Percentiles rank a stretch among this genome's conserved stretches.
Conservation (phyloP, 1,140 invertebrate genomes). For the Tetraneura akinire region DNA sequence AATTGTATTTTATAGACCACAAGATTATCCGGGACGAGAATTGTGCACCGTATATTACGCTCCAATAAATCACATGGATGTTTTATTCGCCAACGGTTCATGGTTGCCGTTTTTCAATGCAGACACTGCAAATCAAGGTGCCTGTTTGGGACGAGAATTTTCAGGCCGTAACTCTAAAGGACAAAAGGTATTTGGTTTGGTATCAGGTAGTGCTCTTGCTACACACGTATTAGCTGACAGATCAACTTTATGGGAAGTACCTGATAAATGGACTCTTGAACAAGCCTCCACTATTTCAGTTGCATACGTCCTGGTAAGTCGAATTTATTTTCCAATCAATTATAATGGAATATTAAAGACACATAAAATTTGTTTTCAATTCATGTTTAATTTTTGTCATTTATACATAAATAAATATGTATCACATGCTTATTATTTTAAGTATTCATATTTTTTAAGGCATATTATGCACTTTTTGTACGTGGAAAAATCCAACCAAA, state of each 20-base stretch:
- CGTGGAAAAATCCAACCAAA: conserved; percentile 80
- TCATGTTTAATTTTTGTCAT: too few species aligned
- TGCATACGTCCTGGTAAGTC: conserved; percentile 77
- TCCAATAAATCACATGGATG: conserved; percentile 92
- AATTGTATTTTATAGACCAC: not conserved
- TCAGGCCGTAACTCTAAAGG: conserved; percentile 78
- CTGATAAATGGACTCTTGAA: conserved; percentile 83
- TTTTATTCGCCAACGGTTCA: conserved; percentile 96
- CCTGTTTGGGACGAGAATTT: conserved; percentile 85
- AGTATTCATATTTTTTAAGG: conserved; percentile 58
- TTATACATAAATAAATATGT: too few species aligned
- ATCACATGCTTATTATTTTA: too few species aligned
- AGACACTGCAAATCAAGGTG: conserved; percentile 77
- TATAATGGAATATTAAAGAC: too few species aligned
- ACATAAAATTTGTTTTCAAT: too few species aligned
- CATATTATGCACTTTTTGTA: conserved; percentile 87
- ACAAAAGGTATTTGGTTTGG: conserved; percentile 87
- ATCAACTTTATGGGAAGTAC: conserved; percentile 87
- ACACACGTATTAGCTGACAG: conserved; percentile 84
- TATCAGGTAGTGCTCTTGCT: conserved; percentile 83
- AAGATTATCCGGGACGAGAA: conserved; percentile 58
- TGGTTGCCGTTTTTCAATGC: conserved; percentile 79
- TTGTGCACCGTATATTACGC: conserved; percentile 87
- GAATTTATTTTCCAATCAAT: too few species aligned
- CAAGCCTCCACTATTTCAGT: conserved; percentile 92